Evolutionary conservation across 2,113 vertebrate genomes (phyloP).

Genomic region (Crypturellus undulatus): DNA sequence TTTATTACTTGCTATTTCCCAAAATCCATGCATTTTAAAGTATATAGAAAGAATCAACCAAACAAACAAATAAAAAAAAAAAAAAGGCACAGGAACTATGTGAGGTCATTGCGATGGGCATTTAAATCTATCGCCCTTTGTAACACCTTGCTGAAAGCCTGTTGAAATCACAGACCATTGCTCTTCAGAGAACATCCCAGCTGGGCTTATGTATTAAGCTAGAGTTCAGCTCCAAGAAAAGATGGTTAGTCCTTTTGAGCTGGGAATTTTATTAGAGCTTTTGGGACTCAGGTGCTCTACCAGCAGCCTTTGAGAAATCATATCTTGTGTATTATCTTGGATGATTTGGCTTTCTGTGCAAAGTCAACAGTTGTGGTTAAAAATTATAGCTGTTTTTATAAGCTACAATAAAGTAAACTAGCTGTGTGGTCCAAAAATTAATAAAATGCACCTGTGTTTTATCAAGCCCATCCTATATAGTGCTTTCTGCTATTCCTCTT

Average conservation of each 20-base stretch:
- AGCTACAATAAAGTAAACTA: background rate
- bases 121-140: background rate
- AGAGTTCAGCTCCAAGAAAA: background rate
- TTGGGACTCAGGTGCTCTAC: background rate
- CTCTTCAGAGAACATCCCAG: background rate
- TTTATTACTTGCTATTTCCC: constrained; percentile 31
- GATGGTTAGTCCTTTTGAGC: background rate
- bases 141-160: background rate
- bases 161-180: background rate
- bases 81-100: fast-evolving
- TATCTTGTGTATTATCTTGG: background rate
- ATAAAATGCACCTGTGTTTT: background rate
- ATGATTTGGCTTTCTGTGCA: background rate
- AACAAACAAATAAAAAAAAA: no score
- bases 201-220: background rate
- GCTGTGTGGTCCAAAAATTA: background rate
- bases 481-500: background rate
- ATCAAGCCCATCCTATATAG: background rate
- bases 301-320: background rate
- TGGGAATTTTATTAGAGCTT: background rate
- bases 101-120: background rate
- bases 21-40: background rate
- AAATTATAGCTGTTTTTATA: background rate
- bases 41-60: background rate
- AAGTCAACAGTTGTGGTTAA: background rate